These are phyloP conservation scores for Antheraea pernyi DNA, from an alignment of 1,140 invertebrate species.

Conservation along the genomic window DNA sequence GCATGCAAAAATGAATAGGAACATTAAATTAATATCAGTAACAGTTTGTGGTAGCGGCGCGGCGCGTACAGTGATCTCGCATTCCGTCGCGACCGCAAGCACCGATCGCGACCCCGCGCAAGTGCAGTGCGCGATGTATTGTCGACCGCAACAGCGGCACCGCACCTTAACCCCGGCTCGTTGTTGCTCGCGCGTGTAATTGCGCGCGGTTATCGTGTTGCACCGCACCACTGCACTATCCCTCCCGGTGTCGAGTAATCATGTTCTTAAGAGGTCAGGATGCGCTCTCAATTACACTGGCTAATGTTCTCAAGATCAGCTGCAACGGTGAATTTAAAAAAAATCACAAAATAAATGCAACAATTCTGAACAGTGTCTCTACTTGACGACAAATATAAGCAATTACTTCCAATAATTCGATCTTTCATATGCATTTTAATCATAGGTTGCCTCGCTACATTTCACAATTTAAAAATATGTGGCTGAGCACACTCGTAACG, in stretches of 20 bases:
- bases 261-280: neutral
- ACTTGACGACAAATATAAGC: too few relatives aligned
- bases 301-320: neutral
- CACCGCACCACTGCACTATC: neutral
- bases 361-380: neutral
- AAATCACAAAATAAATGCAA: neutral
- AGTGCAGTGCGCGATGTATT: too few relatives aligned
- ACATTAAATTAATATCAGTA: neutral
- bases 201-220: conserved; percentile 9
- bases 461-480: too few relatives aligned
- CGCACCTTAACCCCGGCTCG: conserved; percentile 10
- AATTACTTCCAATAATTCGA: too few relatives aligned
- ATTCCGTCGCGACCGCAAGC: neutral
- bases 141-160: neutral
- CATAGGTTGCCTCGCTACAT: too few relatives aligned
- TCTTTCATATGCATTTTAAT: too few relatives aligned
- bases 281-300: neutral
- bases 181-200: conserved; percentile 11
- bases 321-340: neutral
- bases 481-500: too few relatives aligned
- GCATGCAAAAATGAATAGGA: neutral
- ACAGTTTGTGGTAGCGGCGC: neutral
- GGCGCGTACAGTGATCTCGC: too few relatives aligned
- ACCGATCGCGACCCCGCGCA: too few relatives aligned
- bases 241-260: neutral